Evolutionary conservation across 2,888 invertebrate genomes (phyloP).

Genomic region (Ceraclea dissimilis): DNA sequence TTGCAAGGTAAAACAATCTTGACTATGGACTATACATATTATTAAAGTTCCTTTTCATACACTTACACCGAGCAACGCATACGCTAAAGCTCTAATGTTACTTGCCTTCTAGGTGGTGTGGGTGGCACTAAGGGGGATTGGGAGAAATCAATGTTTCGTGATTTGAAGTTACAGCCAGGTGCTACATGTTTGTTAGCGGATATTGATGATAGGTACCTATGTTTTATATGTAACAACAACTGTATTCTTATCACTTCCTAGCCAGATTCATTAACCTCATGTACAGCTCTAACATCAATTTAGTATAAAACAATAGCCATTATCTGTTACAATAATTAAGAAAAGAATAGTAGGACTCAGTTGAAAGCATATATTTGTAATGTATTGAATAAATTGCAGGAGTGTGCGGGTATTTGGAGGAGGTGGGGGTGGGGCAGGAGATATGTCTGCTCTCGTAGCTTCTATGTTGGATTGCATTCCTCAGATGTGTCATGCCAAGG

Average conservation of each 20-base stretch:
- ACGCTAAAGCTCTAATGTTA: too few species aligned
- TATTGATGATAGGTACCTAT: constrained; percentile 63
- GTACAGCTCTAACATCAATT: too few species aligned
- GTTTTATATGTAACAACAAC: neutral
- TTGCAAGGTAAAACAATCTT: constrained; percentile 51
- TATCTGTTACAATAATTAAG: too few species aligned
- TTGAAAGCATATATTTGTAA: too few species aligned
- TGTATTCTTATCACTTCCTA: neutral
- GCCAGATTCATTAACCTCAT: too few species aligned
- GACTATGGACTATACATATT: neutral
- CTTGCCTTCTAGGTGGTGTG: constrained; percentile 7
- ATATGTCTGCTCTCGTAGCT: constrained; percentile 76
- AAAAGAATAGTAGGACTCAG: too few species aligned
- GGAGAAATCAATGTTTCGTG: constrained; percentile 49
- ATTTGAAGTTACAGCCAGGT: constrained; percentile 57
- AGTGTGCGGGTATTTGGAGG: constrained; percentile 41
- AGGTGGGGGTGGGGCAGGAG: constrained; percentile 42
- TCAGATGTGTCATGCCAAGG: constrained; percentile 65
- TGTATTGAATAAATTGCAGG: too few species aligned
- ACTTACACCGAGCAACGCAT: neutral
- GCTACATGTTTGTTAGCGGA: constrained; percentile 53
- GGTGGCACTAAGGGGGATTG: constrained; percentile 33
- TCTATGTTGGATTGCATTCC: constrained; percentile 77
- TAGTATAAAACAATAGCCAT: too few species aligned
- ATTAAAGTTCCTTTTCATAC: too few species aligned